Percentiles rank a stretch among this genome's conserved stretches.
Conservation (phyloP, 1,140 invertebrate genomes). For the Ostrea edulis region DNA sequence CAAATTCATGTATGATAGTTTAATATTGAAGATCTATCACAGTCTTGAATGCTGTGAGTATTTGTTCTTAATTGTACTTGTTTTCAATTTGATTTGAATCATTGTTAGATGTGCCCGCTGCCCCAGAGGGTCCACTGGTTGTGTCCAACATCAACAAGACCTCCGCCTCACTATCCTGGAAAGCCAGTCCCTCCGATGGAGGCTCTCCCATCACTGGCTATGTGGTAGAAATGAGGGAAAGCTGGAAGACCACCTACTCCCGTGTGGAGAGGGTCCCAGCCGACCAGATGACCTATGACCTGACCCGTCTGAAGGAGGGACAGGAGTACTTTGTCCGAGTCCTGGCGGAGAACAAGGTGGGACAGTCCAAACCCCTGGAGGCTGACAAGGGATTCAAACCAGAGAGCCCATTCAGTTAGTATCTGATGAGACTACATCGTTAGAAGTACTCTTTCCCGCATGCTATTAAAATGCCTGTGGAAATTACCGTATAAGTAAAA, state of each 20-base stretch:
- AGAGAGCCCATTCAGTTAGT: conserved; percentile 96
- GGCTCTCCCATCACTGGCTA: conserved; percentile 92
- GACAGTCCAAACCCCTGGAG: conserved; percentile 82
- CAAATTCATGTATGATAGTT: neutral
- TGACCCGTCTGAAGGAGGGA: conserved; percentile 88
- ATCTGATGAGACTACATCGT: neutral
- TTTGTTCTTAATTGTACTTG: neutral
- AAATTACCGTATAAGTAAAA: no score
- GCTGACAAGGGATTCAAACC: conserved; percentile 89
- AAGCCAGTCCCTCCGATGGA: conserved; percentile 92
- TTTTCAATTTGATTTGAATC: neutral
- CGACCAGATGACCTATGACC: conserved; percentile 81
- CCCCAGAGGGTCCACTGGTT: conserved; percentile 87
- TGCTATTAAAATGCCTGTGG: neutral
- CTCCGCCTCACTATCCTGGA: conserved; percentile 90
- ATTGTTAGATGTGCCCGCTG: conserved; percentile 67
- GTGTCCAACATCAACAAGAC: conserved; percentile 80
- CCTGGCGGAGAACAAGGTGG: conserved; percentile 76
- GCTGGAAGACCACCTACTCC: conserved; percentile 68
- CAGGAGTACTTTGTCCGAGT: conserved; percentile 84
- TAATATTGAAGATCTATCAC: neutral
- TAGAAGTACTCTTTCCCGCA: neutral
- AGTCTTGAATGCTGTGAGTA: neutral
- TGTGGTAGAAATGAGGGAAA: conserved; percentile 96
- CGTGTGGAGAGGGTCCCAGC: conserved; percentile 64